These are phyloP conservation scores for Achroia grisella DNA, from an alignment of 1,140 invertebrate genomes.

Conservation along the genomic window DNA sequence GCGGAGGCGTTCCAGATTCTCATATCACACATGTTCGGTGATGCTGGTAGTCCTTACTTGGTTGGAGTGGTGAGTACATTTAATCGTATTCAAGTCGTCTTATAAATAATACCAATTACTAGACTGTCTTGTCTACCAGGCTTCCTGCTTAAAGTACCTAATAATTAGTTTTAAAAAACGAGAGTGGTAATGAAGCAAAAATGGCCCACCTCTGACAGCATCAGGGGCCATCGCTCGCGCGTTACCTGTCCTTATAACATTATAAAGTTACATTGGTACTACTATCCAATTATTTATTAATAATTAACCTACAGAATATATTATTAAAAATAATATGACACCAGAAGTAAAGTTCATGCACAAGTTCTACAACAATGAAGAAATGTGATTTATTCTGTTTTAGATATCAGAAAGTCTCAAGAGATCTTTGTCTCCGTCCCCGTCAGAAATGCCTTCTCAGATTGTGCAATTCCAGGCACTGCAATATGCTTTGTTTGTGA, in stretches of 20 bases:
- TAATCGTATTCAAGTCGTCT: background rate
- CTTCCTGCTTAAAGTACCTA: background rate
- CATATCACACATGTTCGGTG: slow-evolving; percentile 93
- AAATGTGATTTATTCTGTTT: too few species aligned
- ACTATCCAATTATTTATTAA: too few species aligned
- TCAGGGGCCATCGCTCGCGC: too few species aligned
- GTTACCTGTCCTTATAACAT: too few species aligned
- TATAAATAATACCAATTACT: background rate
- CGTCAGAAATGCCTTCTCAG: slow-evolving; percentile 23
- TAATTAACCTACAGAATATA: too few species aligned
- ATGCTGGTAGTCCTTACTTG: slow-evolving; percentile 95
- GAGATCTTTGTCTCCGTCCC: slow-evolving; percentile 17
- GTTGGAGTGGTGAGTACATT: slow-evolving; percentile 85
- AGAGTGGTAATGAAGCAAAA: too few species aligned
- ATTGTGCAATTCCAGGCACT: slow-evolving; percentile 82
- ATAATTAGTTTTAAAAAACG: background rate
- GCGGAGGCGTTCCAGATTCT: slow-evolving; percentile 97
- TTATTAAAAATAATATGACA: too few species aligned
- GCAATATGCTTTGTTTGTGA: slow-evolving; percentile 93
- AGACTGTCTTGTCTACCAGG: background rate
- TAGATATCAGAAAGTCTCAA: slow-evolving; percentile 83
- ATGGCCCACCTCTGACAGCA: too few species aligned
- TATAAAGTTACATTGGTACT: too few species aligned
- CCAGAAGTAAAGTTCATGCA: too few species aligned
- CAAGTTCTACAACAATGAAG: too few species aligned